A percentile compares a stretch with the other conserved stretches of the same genome.
Evolutionary conservation across 2,888 invertebrate species (phyloP).

Genomic region (Drosophila rellima): DNA sequence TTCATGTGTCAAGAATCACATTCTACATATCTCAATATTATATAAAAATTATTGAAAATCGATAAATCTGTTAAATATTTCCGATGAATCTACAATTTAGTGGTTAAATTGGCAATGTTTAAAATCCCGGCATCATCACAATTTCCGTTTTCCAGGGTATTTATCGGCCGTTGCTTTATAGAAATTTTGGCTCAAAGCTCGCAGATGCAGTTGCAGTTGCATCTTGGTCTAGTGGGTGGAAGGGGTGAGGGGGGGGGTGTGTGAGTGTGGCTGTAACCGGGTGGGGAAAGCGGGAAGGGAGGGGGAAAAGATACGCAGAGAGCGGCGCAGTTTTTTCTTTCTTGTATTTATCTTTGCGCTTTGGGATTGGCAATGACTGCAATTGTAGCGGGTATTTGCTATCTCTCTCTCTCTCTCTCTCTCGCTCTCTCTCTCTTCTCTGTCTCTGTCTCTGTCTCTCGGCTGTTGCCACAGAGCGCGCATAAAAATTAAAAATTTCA

Average conservation of each 20-base stretch:
- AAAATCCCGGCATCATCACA: background rate
- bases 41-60: background rate
- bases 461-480: constrained; percentile 42
- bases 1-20: too few relatives aligned
- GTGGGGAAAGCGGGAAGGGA: background rate
- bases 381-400: constrained; percentile 23
- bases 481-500: constrained; percentile 81
- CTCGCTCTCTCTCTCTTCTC: background rate
- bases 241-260: background rate
- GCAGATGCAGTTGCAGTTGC: constrained; percentile 30
- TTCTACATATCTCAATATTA: background rate
- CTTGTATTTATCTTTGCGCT: constrained; percentile 53
- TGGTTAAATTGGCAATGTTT: background rate
- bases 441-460: background rate
- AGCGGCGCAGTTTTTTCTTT: constrained; percentile 8
- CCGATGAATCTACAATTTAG: too few relatives aligned
- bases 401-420: background rate
- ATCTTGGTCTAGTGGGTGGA: constrained; percentile 23
- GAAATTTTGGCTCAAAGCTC: background rate
- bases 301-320: background rate
- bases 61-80: background rate
- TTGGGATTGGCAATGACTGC: constrained; percentile 49
- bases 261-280: background rate
- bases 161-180: background rate
- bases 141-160: constrained; percentile 4